These are phyloP conservation scores for Nomada hirtipes DNA, from an alignment of 2,888 invertebrate species.

Conservation along the genomic window DNA sequence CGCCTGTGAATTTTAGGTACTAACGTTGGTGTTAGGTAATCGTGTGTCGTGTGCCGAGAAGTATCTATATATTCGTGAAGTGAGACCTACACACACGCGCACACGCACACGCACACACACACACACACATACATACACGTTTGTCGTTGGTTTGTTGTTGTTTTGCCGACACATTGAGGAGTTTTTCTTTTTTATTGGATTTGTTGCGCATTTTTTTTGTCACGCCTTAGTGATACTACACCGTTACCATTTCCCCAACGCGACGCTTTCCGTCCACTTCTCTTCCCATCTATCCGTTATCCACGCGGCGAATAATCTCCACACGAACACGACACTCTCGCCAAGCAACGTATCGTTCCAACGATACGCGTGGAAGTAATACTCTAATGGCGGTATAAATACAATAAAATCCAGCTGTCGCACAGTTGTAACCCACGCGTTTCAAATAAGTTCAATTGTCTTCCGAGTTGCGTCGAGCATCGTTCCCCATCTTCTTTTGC, in stretches of 20 bases:
- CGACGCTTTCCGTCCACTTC: slow-evolving; percentile 53
- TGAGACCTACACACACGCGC: slow-evolving; percentile 55
- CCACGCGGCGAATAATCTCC: slow-evolving; percentile 17
- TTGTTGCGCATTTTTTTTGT: slow-evolving; percentile 70
- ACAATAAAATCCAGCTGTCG: not conserved
- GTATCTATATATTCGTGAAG: slow-evolving; percentile 75
- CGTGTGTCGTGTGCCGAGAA: slow-evolving; percentile 84
- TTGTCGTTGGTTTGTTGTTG: slow-evolving; percentile 84
- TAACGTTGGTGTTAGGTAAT: slow-evolving; percentile 84
- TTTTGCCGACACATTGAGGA: slow-evolving; percentile 78
- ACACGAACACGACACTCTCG: slow-evolving; percentile 1
- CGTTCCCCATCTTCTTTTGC: not conserved
- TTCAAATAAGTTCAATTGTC: too few relatives aligned
- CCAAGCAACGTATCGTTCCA: slow-evolving; percentile 3
- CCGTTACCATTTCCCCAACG: slow-evolving; percentile 59
- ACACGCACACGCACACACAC: not conserved
- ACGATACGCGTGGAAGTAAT: slow-evolving; percentile 7
- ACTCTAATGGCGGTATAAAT: not conserved
- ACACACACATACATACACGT: slow-evolving; percentile 72
- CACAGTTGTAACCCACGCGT: too few relatives aligned
- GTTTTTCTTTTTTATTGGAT: slow-evolving; percentile 67
- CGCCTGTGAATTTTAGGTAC: slow-evolving; percentile 79
- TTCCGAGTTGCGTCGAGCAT: not conserved
- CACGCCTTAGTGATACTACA: slow-evolving; percentile 75
- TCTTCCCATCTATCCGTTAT: slow-evolving; percentile 3